A percentile compares a stretch with the other conserved stretches of the same genome.
phyloP scores from a whole-genome alignment of 2,113 vertebrate genomes.

The Bubo blakistoni region DNA sequence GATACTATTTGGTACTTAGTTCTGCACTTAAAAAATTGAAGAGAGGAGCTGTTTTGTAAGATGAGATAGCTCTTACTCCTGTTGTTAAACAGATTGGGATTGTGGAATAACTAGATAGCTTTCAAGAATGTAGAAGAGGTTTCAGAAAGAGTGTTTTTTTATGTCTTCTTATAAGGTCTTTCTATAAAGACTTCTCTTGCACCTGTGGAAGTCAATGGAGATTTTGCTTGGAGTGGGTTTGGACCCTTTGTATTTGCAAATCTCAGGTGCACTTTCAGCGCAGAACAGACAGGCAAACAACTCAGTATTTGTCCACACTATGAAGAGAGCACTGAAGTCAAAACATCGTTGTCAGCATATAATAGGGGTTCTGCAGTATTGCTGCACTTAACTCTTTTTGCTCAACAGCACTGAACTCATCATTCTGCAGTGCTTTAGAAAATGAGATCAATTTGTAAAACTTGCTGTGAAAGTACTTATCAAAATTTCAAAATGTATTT shows the following conservation, averaged over 20 bases:
- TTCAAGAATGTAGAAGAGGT: not conserved
- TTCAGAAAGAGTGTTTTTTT: not conserved
- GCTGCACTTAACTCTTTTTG: not conserved
- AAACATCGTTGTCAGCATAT: not conserved
- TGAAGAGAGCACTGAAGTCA: conserved; percentile 22
- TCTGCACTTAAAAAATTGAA: not conserved
- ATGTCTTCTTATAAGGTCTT: not conserved
- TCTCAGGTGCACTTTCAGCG: not conserved
- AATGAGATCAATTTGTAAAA: conserved; percentile 17
- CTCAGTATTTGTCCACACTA: not conserved
- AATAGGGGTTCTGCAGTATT: not conserved
- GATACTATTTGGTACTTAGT: not conserved
- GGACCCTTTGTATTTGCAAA: conserved; percentile 15
- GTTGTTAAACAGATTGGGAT: not conserved
- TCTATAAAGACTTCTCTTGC: not conserved
- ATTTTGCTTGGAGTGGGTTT: not conserved
- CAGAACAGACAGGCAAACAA: not conserved
- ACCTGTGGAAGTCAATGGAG: not conserved
- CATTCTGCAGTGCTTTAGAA: not conserved
- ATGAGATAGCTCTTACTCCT: not conserved
- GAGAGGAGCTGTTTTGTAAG: not conserved
- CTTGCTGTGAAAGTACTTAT: conserved; percentile 6
- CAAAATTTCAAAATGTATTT: conserved; percentile 19
- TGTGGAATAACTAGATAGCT: not conserved
- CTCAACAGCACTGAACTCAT: not conserved